These are phyloP conservation scores for Agrotis clavis DNA, from an alignment of 2,888 invertebrate species.

Conservation along the genomic window DNA sequence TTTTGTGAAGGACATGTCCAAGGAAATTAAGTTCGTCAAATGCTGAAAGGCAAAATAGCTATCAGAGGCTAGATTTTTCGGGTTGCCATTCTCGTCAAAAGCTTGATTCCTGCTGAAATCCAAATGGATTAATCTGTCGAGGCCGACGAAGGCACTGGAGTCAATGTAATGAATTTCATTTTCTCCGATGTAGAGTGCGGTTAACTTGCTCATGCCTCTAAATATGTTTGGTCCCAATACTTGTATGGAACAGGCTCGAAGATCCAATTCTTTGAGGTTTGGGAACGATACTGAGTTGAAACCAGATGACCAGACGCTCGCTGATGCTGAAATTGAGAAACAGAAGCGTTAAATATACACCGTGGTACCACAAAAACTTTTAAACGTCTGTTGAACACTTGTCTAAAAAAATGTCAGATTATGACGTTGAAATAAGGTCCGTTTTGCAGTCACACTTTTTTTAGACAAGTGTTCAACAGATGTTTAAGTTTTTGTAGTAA, in stretches of 20 bases:
- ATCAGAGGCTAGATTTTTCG: constrained; percentile 65
- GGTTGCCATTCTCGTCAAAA: constrained; percentile 61
- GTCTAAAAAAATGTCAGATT: no score
- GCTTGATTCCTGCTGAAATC: constrained; percentile 89
- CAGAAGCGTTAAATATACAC: neutral
- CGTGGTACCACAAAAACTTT: no score
- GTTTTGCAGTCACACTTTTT: no score
- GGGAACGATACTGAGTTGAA: constrained; percentile 75
- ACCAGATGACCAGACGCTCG: constrained; percentile 74
- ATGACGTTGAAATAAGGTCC: no score
- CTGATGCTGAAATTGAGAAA: constrained; percentile 19
- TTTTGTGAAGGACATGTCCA: constrained; percentile 80
- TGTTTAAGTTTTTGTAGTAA: no score
- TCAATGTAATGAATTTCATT: constrained; percentile 87
- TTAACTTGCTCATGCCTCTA: constrained; percentile 82
- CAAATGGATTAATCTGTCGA: constrained; percentile 84
- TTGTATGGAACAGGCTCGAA: constrained; percentile 90
- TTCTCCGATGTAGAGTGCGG: constrained; percentile 88
- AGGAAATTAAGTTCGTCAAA: constrained; percentile 70
- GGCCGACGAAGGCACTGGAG: constrained; percentile 79
- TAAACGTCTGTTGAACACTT: no score
- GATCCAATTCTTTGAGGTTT: constrained; percentile 88
- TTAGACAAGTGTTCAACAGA: no score
- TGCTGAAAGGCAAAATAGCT: constrained; percentile 62
- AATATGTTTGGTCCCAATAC: constrained; percentile 84